A percentile compares a stretch with the other conserved stretches of the same genome.
phyloP scores from a whole-genome alignment of 2,797 vertebrate genomes.

The Acanthurus leucopareius region DNA sequence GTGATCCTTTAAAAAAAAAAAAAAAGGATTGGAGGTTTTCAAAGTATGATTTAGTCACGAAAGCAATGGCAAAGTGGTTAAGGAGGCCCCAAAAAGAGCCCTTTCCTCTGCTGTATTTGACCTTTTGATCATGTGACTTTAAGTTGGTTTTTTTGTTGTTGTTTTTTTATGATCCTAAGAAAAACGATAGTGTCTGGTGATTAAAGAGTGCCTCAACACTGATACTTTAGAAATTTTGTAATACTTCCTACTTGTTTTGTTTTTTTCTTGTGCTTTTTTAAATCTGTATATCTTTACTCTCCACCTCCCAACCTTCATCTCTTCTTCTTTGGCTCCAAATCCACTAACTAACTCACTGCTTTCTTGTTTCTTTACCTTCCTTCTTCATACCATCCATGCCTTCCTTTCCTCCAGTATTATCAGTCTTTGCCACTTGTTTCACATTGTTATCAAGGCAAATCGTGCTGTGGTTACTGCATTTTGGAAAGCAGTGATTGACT shows the following conservation, averaged over 20 bases:
- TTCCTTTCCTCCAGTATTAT: background rate
- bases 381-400: background rate
- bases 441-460: constrained; percentile 1
- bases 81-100: too few relatives aligned
- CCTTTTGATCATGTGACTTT: too few relatives aligned
- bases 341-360: background rate
- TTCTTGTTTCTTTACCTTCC: background rate
- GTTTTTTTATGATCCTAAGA: too few relatives aligned
- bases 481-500: background rate
- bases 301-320: background rate
- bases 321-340: background rate
- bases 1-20: too few relatives aligned
- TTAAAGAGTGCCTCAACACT: background rate
- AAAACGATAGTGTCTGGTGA: too few relatives aligned
- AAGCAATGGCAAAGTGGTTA: too few relatives aligned
- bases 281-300: background rate
- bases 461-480: background rate
- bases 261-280: background rate
- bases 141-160: too few relatives aligned
- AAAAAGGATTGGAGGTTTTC: too few relatives aligned
- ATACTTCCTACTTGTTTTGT: background rate
- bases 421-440: background rate
- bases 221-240: background rate
- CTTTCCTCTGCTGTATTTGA: too few relatives aligned
- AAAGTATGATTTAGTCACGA: too few relatives aligned